Base-by-base conservation (phyloP, 2,113 vertebrate genomes). In the Colossoma macropomum region DNA sequence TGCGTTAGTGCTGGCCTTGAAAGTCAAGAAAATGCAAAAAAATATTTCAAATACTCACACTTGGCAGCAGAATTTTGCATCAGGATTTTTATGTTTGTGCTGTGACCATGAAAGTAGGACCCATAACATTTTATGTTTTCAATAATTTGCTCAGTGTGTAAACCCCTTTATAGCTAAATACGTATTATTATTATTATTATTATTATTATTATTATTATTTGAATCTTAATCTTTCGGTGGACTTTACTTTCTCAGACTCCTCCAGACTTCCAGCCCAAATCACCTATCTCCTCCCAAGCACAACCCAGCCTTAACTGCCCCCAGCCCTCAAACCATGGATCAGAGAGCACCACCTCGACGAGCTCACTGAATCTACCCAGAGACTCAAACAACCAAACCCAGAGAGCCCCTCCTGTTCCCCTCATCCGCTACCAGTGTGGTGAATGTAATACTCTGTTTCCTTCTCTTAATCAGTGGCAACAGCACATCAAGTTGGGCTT, bases 371-470 rank as follows among this genome's bases (percentile, higher is more conserved):
- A 9, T 59, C 19, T 23, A 91, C 92, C 66, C 75, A 92, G 34
- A 32, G 19, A 15, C 28, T 30, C 32, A 9, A 89, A 92, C 65
- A 85, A 92, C 70, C 71, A 91, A 45, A 90, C 84, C 1, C 91
- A 88, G 25, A 86, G 90, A 25, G 85, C 84, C 5, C 73, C 85
- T 9, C 79, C 86, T 0, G 90, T 71, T n/a, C 86, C 81, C 23
- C 82, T 86, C n/a, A 84, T 86, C 45, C 86, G 76, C 30, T 95
- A 94, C 0, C 92, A 94, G 85, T 95, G 95, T 79, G 86, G 90
- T 12, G 94, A 94, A 6, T 95, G 93, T 80, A 91, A 92, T 23
- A 91, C 91, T 0, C 86, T 94, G 1, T 95, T 95, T 0, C 48
- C 85, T 68, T 93, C 89, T 15, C 93, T 94, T 41, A 90, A 92